Conservation (phyloP, 37 sponge, comb jelly and placozoan genomes). For the Cladorhizidae sp. region DNA sequence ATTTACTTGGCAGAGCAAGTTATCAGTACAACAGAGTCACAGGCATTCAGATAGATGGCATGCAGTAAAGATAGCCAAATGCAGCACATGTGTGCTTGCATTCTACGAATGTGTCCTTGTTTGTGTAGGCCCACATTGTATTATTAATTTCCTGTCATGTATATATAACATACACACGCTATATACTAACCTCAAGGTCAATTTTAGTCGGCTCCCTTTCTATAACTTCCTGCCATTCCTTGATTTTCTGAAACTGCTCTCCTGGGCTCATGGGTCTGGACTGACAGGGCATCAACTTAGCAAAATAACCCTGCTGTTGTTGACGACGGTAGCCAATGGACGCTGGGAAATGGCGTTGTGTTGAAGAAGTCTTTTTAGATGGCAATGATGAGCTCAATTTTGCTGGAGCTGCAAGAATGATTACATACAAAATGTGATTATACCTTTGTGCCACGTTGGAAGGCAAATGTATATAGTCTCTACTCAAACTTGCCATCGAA, state of each 20-base stretch:
- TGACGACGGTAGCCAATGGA: conserved; percentile 66
- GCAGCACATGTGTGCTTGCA: no score
- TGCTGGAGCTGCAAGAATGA: neutral
- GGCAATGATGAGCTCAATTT: conserved; percentile 11
- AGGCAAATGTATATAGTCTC: neutral
- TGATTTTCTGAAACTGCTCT: conserved; percentile 64
- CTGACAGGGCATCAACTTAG: neutral
- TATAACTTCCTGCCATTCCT: conserved; percentile 16
- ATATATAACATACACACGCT: no score
- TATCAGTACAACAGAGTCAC: no score
- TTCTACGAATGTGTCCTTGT: no score
- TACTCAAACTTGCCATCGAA: neutral
- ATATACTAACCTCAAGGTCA: conserved; percentile 69
- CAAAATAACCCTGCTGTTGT: conserved; percentile 26
- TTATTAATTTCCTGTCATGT: no score
- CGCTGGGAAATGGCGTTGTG: conserved; percentile 21
- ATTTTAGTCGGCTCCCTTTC: conserved; percentile 51
- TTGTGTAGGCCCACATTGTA: no score
- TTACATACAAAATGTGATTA: neutral
- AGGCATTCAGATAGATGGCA: no score
- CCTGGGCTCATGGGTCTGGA: conserved; percentile 78
- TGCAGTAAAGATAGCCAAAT: no score
- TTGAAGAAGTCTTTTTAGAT: conserved; percentile 1
- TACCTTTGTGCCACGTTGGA: neutral
- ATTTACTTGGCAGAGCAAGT: no score